A percentile compares a stretch with the other conserved stretches of the same genome.
phyloP scores from a whole-genome alignment of 2,797 vertebrate species.

The Enoplosus armatus region DNA sequence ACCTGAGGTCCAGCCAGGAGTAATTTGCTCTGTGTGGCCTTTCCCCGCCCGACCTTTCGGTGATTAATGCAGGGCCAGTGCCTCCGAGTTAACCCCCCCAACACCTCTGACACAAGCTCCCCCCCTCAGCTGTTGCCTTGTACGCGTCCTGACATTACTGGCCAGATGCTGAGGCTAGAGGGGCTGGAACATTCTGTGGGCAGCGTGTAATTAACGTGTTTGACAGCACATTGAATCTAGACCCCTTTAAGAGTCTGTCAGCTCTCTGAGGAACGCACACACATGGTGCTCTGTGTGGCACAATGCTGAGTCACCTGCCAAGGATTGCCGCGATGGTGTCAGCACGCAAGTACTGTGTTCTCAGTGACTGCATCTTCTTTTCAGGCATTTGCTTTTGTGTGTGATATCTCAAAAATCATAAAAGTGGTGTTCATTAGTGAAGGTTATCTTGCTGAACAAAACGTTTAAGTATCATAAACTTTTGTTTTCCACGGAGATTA shows the following conservation, averaged over 20 bases:
- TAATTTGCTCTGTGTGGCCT: conserved; percentile 56
- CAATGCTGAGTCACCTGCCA: conserved; percentile 16
- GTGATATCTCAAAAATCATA: no score
- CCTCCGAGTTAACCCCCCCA: conserved; percentile 60
- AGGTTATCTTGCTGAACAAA: no score
- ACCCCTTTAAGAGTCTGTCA: conserved; percentile 29
- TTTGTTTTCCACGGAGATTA: no score
- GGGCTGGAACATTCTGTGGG: conserved; percentile 31
- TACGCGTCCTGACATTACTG: conserved; percentile 20
- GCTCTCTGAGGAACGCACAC: conserved; percentile 32
- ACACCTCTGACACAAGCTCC: conserved; percentile 50
- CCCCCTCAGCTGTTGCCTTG: conserved; percentile 19
- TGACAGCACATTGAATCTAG: conserved; percentile 61
- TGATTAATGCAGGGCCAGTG: conserved; percentile 65
- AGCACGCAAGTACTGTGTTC: neutral
- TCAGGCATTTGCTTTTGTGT: neutral
- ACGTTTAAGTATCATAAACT: no score
- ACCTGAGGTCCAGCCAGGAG: conserved; percentile 52
- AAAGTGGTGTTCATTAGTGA: no score
- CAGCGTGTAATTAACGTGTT: conserved; percentile 67
- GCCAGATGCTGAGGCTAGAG: conserved; percentile 32
- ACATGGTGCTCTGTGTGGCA: neutral
- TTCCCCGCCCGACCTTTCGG: conserved; percentile 65
- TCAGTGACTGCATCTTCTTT: neutral
- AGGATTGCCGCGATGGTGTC: neutral